phyloP scores from a whole-genome alignment of 2,797 vertebrate species.

The Urophycis tenuis region DNA sequence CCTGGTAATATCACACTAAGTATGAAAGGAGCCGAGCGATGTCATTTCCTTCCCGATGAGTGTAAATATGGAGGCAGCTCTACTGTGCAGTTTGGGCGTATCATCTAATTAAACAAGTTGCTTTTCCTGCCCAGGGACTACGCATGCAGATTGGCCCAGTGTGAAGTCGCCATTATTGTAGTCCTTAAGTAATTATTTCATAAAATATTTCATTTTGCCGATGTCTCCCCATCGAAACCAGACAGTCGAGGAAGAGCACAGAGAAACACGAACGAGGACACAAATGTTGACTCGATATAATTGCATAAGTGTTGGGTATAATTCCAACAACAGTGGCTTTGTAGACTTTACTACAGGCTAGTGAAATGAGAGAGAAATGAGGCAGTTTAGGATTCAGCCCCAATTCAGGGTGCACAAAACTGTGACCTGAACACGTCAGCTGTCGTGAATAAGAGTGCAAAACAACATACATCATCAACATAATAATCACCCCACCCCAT shows the following conservation, averaged over 20 bases:
- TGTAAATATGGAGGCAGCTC: not conserved
- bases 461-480: slow-evolving; percentile 40
- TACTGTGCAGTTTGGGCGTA: not conserved
- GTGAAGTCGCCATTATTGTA: not conserved
- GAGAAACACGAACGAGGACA: not conserved
- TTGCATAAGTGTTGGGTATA: not conserved
- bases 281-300: slow-evolving; percentile 5
- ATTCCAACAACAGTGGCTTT: not conserved
- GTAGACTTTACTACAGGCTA: slow-evolving; percentile 8
- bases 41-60: not conserved
- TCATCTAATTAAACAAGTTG: not conserved
- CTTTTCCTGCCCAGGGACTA: not conserved
- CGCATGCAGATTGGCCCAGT: not conserved
- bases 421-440: slow-evolving; percentile 24
- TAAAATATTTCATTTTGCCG: not conserved
- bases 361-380: not conserved
- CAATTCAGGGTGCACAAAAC: slow-evolving; percentile 24
- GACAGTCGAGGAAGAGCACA: not conserved
- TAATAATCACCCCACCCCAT: slow-evolving; percentile 48
- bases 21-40: not conserved
- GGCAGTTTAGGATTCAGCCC: slow-evolving; percentile 3
- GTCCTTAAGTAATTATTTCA: too few relatives aligned
- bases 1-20: not conserved
- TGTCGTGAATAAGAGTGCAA: slow-evolving; percentile 37
- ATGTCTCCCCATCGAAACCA: not conserved